phyloP scores from a whole-genome alignment of 2,113 vertebrate species.

The Neofelis nebulosa region DNA sequence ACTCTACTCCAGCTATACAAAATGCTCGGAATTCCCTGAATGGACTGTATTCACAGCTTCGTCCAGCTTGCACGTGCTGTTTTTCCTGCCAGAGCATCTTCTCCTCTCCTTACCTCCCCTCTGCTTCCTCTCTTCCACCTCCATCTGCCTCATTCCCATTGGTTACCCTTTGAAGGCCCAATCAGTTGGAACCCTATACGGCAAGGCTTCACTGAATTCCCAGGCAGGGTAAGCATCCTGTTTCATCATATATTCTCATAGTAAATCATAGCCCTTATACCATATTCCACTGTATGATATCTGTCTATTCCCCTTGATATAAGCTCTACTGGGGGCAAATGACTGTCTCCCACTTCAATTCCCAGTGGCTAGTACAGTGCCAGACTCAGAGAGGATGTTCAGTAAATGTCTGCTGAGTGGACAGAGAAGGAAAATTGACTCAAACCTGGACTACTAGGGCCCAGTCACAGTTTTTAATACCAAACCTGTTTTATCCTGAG shows the following conservation, averaged over 20 bases:
- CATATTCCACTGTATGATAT: background rate
- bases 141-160: background rate
- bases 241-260: background rate
- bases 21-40: background rate
- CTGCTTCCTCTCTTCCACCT: background rate
- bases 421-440: background rate
- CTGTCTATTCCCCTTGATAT: background rate
- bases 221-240: background rate
- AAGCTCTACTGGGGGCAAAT: background rate
- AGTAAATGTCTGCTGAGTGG: background rate
- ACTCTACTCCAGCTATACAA: background rate
- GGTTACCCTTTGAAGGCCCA: background rate
- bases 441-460: background rate
- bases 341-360: background rate
- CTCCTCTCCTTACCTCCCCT: background rate
- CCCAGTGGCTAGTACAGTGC: background rate
- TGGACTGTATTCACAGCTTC: background rate
- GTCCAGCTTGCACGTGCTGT: background rate
- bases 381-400: background rate
- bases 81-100: background rate
- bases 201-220: background rate
- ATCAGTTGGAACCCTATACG: rapidly evolving
- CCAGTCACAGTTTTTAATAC: background rate
- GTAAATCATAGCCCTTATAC: background rate
- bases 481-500: background rate